These are phyloP conservation scores for Phodopus roborovskii DNA, from an alignment of 2,113 vertebrate species.

Conservation along the genomic window DNA sequence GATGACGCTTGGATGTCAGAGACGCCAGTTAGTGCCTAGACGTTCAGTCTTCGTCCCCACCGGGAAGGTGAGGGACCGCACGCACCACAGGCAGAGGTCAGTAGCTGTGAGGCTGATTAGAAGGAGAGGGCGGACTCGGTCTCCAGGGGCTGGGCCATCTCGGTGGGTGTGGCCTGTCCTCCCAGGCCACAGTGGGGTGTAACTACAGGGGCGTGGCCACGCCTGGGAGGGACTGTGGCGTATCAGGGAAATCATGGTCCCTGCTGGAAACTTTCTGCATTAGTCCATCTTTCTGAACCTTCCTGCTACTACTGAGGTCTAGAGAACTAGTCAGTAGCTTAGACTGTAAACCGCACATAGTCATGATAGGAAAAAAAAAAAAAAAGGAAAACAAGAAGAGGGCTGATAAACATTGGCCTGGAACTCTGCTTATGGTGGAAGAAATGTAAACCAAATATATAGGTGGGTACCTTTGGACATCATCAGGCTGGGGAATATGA, in stretches of 20 bases:
- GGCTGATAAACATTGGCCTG: neutral
- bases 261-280: neutral
- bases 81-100: neutral
- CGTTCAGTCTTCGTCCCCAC: too few species aligned
- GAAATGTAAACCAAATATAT: neutral
- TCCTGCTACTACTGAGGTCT: neutral
- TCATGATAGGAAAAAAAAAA: neutral
- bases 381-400: neutral
- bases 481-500: neutral
- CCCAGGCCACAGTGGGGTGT: neutral
- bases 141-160: neutral
- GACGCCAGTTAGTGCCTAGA: rapidly evolving
- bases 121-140: neutral
- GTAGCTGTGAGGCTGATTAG: rapidly evolving
- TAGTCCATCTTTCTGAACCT: neutral
- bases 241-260: neutral
- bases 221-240: neutral
- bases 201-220: neutral
- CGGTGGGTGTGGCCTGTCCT: neutral
- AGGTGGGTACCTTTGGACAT: neutral
- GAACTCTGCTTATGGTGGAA: neutral
- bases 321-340: neutral
- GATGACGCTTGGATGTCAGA: neutral
- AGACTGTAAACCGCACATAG: neutral
- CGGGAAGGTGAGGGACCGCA: neutral